Base-by-base conservation (phyloP, 2,888 invertebrate species). In the Polydesmus complanatus region DNA sequence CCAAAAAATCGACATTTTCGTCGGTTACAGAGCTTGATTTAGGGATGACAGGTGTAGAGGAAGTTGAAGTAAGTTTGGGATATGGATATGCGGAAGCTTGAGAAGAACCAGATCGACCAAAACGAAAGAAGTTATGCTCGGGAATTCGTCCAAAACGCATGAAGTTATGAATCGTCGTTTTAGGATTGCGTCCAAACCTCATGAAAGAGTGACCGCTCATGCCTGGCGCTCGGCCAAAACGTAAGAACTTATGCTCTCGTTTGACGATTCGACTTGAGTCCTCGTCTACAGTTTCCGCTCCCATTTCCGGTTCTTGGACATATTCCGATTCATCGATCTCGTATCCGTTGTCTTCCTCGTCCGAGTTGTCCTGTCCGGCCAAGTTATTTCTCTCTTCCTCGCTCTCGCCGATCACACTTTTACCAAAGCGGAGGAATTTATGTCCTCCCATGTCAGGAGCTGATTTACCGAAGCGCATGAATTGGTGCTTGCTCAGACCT, bases 111-210 rank as follows among this genome's bases (percentile, higher is more conserved):
- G 56, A 23, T 11, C 60, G 60, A 51, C 61, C 61, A 52, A 61
- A 61, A 25, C 61, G 8, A 23, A 61, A 27, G 25, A 61, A 61
- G n/a, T 14, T 57, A 27, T 61, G 61, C 51, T 57, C 61, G 26
- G 56, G 56, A 37, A 56, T 57, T 50, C 62, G 60, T 1, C 62
- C 62, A 25, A 62, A 62, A 11, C 62, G 54, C 60, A 62, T 62
- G 27, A 62, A 62, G 26, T 61, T 62, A 27, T 63, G 63, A n/a
- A 26, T 50, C n/a, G 21, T 21, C 25, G 21, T 22, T 2, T 27
- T 55, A 8, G 27, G 11, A 3, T 19, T 22, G 14, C 60, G 54
- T 5, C 60, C 60, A 27, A 56, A 56, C 3, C 60, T 22, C 27
- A 56, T 56, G 48, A 60, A 60, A 8, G 37, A 37, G 14, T 37